Evolutionary conservation across 2,113 vertebrate species (phyloP), one percentile per base, ranked within the genome.

Genomic region (Mastomys coucha): DNA sequence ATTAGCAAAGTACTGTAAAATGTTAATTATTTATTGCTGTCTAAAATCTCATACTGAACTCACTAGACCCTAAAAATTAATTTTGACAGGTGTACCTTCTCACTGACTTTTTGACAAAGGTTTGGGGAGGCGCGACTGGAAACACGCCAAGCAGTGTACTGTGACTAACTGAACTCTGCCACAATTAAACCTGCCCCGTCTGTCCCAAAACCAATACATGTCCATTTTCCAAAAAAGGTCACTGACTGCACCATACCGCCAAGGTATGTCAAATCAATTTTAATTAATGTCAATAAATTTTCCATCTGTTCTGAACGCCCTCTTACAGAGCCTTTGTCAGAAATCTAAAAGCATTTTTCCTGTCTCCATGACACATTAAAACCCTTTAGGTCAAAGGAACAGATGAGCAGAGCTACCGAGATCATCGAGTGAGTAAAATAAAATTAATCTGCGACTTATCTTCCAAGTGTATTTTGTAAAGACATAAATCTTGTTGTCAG

Each of bases 81-180:
- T 98, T 98, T 96, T 98, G 98, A 98, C 98, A 98, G 98, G 97
- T 98, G 97, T 97, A 98, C 97, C 98, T 98, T 98, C 98, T 98
- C 98, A 97, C 1, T 98, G 98, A 98, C 97, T 53, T 98, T 98
- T 91, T 36, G 89, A 93, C 97, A 89, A 97, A 96, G 97, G 2
- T 53, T 60, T 97, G 95, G 63, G 63, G 63, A 24, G 9, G 10
- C 1, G 10, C 1, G 60, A 8, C 91, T 91, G 98, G 98, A 97
- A 97, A 95, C 92, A 89, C 0, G 97, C 97, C 97, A 98, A 97
- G 98, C 98, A 94, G 75, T 80, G 97, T 96, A 95, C 98, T 98
- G 98, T 98, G 98, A 98, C 98, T 97, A 98, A 98, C 97, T 95
- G 93, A 98, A 97, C 95, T 97, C 96, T 89, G 98, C 97, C 97